Percentiles rank a stretch among this genome's conserved stretches.
Conservation (phyloP, 2,113 vertebrate species). For the Bettongia penicillata region DNA sequence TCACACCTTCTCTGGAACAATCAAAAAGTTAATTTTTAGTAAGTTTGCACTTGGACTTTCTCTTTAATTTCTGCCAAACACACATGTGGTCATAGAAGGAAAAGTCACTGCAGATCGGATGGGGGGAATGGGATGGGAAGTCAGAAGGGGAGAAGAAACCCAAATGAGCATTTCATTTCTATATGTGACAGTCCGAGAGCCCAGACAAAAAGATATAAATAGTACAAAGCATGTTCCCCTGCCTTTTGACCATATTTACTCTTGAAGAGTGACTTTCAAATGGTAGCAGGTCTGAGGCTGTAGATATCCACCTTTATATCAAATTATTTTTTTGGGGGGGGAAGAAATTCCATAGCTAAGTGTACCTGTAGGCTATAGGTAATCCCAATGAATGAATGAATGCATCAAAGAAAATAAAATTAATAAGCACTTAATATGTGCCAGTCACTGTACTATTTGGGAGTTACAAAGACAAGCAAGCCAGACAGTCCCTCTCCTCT, state of each 20-base stretch:
- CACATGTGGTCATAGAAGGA: constrained; percentile 26
- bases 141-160: neutral
- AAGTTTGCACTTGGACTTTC: constrained; percentile 9
- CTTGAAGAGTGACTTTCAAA: too few species aligned
- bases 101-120: constrained; percentile 15
- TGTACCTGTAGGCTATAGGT: too few species aligned
- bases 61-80: constrained; percentile 35
- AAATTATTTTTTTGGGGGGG: too few species aligned
- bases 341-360: too few species aligned
- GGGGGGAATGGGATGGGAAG: neutral
- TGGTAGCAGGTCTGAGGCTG: too few species aligned
- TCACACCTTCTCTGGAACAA: neutral
- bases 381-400: too few species aligned
- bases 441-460: too few species aligned
- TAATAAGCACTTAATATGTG: too few species aligned
- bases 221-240: neutral
- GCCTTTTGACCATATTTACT: neutral
- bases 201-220: neutral
- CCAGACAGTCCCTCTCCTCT: neutral
- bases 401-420: too few species aligned
- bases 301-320: too few species aligned
- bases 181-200: neutral
- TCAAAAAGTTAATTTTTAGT: neutral
- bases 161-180: neutral
- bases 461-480: neutral